phyloP scores from a whole-genome alignment of 2,797 vertebrate genomes.

The Paedocypris micromegethes region DNA sequence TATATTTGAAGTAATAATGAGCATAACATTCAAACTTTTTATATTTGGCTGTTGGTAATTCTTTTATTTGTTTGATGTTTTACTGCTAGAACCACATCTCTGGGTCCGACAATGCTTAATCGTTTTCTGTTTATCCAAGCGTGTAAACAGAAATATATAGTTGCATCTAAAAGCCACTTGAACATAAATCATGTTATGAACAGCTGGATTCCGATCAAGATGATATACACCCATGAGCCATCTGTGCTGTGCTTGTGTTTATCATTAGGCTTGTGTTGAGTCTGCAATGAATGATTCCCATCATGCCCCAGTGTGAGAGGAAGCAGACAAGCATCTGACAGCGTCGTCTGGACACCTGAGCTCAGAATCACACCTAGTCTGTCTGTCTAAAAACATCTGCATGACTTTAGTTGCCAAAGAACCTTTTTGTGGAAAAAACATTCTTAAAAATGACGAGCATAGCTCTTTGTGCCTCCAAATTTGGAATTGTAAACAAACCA shows the following conservation, averaged over 20 bases:
- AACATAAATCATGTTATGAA: conserved; percentile 5
- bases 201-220: conserved; percentile 27
- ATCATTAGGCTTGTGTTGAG: conserved; percentile 12
- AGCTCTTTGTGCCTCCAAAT: neutral
- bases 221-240: conserved; percentile 3
- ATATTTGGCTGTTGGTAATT: too few species aligned
- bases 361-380: neutral
- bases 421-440: too few species aligned
- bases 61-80: too few species aligned
- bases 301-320: conserved; percentile 17
- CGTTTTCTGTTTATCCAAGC: neutral
- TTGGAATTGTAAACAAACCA: too few species aligned
- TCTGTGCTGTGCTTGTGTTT: conserved; percentile 3
- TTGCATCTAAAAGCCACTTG: conserved; percentile 13
- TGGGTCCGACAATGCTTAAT: neutral
- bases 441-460: too few species aligned
- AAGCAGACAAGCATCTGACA: conserved; percentile 14
- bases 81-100: too few species aligned
- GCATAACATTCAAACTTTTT: too few species aligned
- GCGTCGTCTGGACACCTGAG: conserved; percentile 29
- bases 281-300: conserved; percentile 19
- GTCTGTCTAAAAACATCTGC: conserved; percentile 26
- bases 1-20: too few species aligned
- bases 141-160: conserved; percentile 9
- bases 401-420: neutral